Percentiles rank a stretch among this genome's conserved stretches.
Conservation (phyloP, 92 coral and sea anemone genomes). For the Ricordea florida region DNA sequence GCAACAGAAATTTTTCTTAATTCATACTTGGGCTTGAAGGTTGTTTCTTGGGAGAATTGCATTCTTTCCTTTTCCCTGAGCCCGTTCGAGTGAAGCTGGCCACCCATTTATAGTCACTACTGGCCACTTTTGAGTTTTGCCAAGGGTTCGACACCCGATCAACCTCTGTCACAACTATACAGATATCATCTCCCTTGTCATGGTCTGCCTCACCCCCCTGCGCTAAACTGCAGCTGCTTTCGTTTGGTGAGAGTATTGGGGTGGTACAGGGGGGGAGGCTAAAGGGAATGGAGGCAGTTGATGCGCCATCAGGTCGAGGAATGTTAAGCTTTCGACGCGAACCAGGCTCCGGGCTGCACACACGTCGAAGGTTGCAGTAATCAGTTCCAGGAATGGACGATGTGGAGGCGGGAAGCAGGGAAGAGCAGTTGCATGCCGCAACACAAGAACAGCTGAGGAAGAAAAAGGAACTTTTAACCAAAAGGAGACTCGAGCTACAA, state of each 20-base stretch:
- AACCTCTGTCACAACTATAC: constrained; percentile 63
- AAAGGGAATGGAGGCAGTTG: not conserved
- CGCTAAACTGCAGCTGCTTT: constrained; percentile 4
- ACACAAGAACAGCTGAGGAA: constrained; percentile 31
- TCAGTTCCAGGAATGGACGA: no score
- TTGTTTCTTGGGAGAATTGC: not conserved
- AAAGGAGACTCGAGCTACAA: no score
- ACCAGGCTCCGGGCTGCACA: constrained; percentile 15
- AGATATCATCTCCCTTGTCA: constrained; percentile 41
- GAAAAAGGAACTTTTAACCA: no score
- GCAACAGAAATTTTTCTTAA: no score
- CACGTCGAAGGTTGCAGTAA: constrained; percentile 38
- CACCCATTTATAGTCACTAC: constrained; percentile 26
- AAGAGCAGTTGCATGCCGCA: constrained; percentile 46
- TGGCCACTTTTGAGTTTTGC: not conserved
- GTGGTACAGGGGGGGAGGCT: not conserved
- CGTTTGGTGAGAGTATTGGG: not conserved
- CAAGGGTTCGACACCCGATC: constrained; percentile 38
- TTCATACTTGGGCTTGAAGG: constrained; percentile 1
- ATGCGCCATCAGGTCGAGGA: not conserved
- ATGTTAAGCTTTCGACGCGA: not conserved
- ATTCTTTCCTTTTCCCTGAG: not conserved
- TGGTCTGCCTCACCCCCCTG: not conserved
- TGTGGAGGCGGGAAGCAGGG: no score
- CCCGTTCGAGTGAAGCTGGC: constrained; percentile 26